A percentile compares a stretch with the other conserved stretches of the same genome.
Evolutionary conservation across 2,113 vertebrate species (phyloP).

Genomic region (Neomonachus schauinslandi): DNA sequence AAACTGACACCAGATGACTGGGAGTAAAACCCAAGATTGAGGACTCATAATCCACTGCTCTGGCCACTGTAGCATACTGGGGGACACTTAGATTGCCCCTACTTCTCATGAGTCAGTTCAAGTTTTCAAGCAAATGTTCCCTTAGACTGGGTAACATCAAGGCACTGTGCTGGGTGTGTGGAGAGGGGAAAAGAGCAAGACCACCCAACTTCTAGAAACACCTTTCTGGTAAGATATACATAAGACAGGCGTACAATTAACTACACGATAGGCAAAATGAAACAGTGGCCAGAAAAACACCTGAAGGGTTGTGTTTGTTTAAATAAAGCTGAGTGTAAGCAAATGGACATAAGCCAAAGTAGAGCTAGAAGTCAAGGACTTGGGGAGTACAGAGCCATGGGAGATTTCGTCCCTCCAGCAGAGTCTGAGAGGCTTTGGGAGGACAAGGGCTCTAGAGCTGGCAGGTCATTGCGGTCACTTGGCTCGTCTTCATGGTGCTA

Average conservation of each 20-base stretch:
- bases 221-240: not conserved
- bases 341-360: not conserved
- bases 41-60: not conserved
- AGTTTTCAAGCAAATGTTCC: not conserved
- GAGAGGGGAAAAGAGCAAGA: not conserved
- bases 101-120: not conserved
- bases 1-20: not conserved
- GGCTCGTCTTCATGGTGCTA: too few relatives aligned
- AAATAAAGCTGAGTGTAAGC: not conserved
- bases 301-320: not conserved
- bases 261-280: not conserved
- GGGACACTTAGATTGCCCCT: not conserved
- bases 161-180: too few relatives aligned
- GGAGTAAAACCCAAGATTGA: not conserved
- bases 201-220: not conserved
- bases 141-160: not conserved
- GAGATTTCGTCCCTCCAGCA: not conserved
- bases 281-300: not conserved
- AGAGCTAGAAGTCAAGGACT: not conserved
- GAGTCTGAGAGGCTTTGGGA: not conserved
- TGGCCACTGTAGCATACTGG: accelerated
- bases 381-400: not conserved
- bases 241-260: not conserved
- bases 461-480: not conserved
- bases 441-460: not conserved